These are phyloP conservation scores for Acheta domesticus DNA, from an alignment of 2,888 invertebrate genomes.

Conservation along the genomic window DNA sequence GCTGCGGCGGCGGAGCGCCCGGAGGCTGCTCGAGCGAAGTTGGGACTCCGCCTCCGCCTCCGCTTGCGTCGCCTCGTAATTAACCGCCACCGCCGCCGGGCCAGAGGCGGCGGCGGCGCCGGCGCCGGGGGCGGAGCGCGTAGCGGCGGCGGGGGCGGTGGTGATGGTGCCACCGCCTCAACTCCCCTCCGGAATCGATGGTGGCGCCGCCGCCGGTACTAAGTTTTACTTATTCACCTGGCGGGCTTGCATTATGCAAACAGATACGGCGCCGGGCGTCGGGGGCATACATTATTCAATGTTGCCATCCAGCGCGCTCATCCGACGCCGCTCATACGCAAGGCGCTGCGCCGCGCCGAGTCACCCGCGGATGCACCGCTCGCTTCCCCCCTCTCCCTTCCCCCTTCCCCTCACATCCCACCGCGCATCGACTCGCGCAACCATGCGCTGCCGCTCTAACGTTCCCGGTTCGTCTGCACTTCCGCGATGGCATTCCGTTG, in stretches of 20 bases:
- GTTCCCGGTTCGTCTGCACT: too few relatives aligned
- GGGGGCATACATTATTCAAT: slow-evolving; percentile 18
- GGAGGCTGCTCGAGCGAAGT: too few relatives aligned
- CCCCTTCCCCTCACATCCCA: background rate
- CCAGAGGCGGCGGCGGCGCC: too few relatives aligned
- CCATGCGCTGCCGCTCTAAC: too few relatives aligned
- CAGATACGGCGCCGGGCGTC: background rate
- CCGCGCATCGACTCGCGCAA: background rate
- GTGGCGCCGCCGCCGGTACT: slow-evolving; percentile 6
- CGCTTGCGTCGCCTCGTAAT: too few relatives aligned
- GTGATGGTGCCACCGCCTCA: background rate
- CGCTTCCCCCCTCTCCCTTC: background rate
- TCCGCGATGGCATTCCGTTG: too few relatives aligned
- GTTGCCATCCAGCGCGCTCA: slow-evolving; percentile 18
- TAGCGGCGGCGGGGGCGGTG: too few relatives aligned
- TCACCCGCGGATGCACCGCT: background rate
- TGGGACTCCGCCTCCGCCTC: too few relatives aligned
- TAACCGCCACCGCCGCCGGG: too few relatives aligned
- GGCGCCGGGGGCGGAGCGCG: too few relatives aligned
- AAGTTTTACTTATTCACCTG: slow-evolving; percentile 10
- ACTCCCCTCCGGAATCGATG: background rate
- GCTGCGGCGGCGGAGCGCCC: too few relatives aligned
- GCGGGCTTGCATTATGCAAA: background rate
- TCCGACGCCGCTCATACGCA: slow-evolving; percentile 3
- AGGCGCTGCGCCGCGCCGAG: background rate